Base-by-base conservation (phyloP, 2,888 invertebrate species). In the Euzetes globulus region DNA sequence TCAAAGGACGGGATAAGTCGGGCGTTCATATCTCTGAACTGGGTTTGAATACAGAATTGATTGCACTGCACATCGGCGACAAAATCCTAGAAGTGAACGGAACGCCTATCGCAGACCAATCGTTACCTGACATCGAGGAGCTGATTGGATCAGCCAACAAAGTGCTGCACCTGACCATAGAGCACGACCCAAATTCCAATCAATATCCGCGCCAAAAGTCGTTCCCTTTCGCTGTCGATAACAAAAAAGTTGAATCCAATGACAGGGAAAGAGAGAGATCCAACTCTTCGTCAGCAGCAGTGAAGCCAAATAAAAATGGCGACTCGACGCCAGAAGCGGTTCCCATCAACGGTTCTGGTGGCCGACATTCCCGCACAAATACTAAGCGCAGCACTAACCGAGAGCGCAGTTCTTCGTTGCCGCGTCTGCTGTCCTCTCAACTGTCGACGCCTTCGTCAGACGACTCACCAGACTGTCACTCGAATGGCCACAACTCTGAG, bases 1-100 rank as follows among this genome's bases (percentile, higher is more conserved):
- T 45, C 7, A 70, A 47, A n/a, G 17, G 15, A 1, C 19, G 22
- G 5, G 41, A 70, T 41, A 29, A 37, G n/a, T 41, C 45, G 17
- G 52, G 72, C 22, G 47, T 72, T 72, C 72, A 72, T 27, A 74
- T 74, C 3, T 74, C 74, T 0, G 72, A 75, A 83, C 87, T 92
- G 80, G 92, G 91, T 81, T 88, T 91, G 75, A 89, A 90, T 79
- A 89, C 89, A 79, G 91, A 91, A 78, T 75, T 78, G 52, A 41
- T 58, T 68, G 58, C 27, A 15, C 85, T 94, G 73, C 93, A 91
- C 82, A 89, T 94, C 79, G 95, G 95, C n/a, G 95, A 95, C 84
- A 87, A 89, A 80, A 92, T 96, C 78, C 85, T 95, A 77, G 95
- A 95, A 86, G 92, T 95, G 71, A 94, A 95, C 85, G 94, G 95